phyloP scores from a whole-genome alignment of 1,140 invertebrate species.

The Vanessa atalanta region DNA sequence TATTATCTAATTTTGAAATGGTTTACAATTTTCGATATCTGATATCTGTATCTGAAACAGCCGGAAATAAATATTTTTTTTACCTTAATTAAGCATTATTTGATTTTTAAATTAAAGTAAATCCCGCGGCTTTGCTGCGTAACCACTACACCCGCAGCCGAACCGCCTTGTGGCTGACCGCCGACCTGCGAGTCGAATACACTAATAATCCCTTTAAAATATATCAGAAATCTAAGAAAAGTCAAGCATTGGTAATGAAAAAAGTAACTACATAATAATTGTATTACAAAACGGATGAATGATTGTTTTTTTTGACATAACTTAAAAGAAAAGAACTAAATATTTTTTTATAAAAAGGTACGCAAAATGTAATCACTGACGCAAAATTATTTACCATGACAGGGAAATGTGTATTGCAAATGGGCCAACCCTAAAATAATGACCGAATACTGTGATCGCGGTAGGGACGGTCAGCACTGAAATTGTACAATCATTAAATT shows the following conservation, averaged over 20 bases:
- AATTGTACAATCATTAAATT: constrained; percentile 18
- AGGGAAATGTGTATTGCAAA: constrained; percentile 11
- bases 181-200: constrained; percentile 8
- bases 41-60: neutral
- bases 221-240: neutral
- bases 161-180: constrained; percentile 20
- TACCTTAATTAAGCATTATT: neutral
- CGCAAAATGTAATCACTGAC: constrained; percentile 2
- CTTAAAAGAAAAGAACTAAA: neutral
- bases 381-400: constrained; percentile 8
- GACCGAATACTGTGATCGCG: constrained; percentile 3
- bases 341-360: neutral
- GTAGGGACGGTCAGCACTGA: constrained; percentile 5
- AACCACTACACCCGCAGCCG: constrained; percentile 18
- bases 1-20: neutral
- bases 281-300: neutral
- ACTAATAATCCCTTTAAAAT: constrained; percentile 3
- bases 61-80: neutral
- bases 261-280: neutral
- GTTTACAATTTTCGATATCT: neutral
- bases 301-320: too few relatives aligned
- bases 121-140: constrained; percentile 13
- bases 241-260: neutral
- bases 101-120: constrained; percentile 9
- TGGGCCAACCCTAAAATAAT: constrained; percentile 14